These are phyloP conservation scores for Sarcophilus harrisii DNA, from an alignment of 2,797 vertebrate species.

Conservation along the genomic window DNA sequence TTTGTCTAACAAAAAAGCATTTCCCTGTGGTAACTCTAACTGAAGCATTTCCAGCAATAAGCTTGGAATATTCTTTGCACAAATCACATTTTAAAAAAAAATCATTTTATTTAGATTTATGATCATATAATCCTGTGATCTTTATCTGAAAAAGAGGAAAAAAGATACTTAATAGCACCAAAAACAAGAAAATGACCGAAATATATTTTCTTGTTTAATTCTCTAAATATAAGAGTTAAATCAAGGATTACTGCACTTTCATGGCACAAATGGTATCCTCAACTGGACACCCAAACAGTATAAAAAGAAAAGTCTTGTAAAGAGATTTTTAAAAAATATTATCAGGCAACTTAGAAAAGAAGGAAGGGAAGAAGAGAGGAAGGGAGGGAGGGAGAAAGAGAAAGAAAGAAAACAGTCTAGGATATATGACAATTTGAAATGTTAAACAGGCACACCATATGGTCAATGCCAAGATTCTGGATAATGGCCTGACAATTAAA, in stretches of 20 bases:
- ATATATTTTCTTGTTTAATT: slow-evolving; percentile 4
- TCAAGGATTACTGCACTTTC: neutral
- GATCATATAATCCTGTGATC: neutral
- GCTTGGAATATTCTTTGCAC: slow-evolving; percentile 13
- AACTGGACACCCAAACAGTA: neutral
- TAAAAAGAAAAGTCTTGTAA: neutral
- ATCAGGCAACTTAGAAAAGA: neutral
- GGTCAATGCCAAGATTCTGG: slow-evolving; percentile 18
- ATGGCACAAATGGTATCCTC: neutral
- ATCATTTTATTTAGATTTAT: neutral
- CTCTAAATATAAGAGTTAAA: slow-evolving; percentile 1
- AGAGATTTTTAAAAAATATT: neutral
- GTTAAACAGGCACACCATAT: slow-evolving; percentile 1
- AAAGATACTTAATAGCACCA: slow-evolving; percentile 1
- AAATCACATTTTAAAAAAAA: neutral
- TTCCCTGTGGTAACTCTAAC: slow-evolving; percentile 38
- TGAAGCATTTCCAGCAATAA: slow-evolving; percentile 1
- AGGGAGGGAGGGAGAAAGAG: no score
- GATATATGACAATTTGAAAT: neutral
- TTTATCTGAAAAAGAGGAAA: slow-evolving; percentile 7
- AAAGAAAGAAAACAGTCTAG: neutral
- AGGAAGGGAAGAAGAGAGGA: no score
- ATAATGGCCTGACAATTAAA: slow-evolving; percentile 14
- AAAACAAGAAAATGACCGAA: slow-evolving; percentile 19
- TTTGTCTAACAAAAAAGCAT: slow-evolving; percentile 54